These are phyloP conservation scores for Felis chaus DNA, from an alignment of 2,113 vertebrate species.

Conservation along the genomic window DNA sequence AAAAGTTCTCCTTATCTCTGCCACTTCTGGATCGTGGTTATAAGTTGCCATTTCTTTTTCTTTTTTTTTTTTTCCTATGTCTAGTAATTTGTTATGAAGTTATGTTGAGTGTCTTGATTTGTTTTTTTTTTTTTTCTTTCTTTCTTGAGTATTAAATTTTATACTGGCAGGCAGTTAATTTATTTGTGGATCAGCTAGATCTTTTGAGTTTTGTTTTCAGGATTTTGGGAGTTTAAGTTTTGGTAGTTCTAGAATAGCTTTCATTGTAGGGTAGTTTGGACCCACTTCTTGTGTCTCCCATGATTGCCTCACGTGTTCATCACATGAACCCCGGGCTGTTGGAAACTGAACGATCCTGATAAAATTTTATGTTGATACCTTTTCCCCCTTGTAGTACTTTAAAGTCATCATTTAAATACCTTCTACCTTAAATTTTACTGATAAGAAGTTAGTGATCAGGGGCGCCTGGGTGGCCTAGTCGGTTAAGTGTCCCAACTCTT, in stretches of 20 bases:
- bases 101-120: background rate
- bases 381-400: background rate
- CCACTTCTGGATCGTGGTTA: background rate
- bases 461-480: too few species aligned
- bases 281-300: background rate
- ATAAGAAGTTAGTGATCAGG: background rate
- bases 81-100: background rate
- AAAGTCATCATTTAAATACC: background rate
- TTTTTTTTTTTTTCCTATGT: background rate
- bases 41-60: background rate
- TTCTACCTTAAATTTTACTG: background rate
- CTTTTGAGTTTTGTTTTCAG: slow-evolving; percentile 20
- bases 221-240: background rate
- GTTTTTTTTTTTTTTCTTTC: background rate
- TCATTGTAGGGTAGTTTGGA: background rate
- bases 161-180: background rate
- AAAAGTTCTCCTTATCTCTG: background rate
- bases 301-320: background rate
- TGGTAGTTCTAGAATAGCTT: background rate
- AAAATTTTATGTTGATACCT: slow-evolving; percentile 19
- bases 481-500: too few species aligned
- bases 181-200: slow-evolving; percentile 17
- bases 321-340: background rate
- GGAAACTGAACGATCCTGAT: background rate
- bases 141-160: background rate